phyloP scores from a whole-genome alignment of 1,140 invertebrate species.

The Rhizoglyphus robini region DNA sequence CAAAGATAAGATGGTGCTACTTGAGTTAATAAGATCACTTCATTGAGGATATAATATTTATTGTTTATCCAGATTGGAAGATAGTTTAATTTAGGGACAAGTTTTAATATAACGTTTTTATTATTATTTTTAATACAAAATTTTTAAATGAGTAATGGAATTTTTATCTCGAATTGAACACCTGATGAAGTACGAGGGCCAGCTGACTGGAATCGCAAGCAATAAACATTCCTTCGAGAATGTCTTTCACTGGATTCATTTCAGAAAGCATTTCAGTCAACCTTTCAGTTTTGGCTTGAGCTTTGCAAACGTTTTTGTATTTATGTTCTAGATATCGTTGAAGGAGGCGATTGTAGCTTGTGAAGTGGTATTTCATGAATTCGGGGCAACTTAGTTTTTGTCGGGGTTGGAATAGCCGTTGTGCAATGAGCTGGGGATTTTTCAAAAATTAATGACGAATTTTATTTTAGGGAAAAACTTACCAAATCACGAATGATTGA shows the following conservation, averaged over 20 bases:
- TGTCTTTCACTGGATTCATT: background rate
- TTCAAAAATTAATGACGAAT: background rate
- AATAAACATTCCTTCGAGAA: background rate
- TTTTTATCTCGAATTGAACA: too few species aligned
- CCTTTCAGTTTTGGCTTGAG: background rate
- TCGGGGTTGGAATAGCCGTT: background rate
- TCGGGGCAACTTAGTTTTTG: background rate
- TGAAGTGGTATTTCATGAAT: background rate
- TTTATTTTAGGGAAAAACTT: too few species aligned
- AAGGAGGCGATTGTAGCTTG: background rate
- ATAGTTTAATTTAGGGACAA: too few species aligned
- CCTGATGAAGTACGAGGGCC: background rate
- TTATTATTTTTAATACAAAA: too few species aligned
- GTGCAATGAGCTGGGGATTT: background rate
- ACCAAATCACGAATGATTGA: background rate
- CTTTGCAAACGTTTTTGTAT: background rate
- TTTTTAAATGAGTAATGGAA: too few species aligned
- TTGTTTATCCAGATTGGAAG: too few species aligned
- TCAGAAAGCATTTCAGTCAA: background rate
- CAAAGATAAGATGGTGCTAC: too few species aligned
- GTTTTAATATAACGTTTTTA: too few species aligned
- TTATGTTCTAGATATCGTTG: background rate
- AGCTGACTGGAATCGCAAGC: background rate
- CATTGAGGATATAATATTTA: too few species aligned
- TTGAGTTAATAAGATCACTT: too few species aligned